Base-by-base conservation (phyloP, 2,797 vertebrate species). In the Acridotheres tristis region DNA sequence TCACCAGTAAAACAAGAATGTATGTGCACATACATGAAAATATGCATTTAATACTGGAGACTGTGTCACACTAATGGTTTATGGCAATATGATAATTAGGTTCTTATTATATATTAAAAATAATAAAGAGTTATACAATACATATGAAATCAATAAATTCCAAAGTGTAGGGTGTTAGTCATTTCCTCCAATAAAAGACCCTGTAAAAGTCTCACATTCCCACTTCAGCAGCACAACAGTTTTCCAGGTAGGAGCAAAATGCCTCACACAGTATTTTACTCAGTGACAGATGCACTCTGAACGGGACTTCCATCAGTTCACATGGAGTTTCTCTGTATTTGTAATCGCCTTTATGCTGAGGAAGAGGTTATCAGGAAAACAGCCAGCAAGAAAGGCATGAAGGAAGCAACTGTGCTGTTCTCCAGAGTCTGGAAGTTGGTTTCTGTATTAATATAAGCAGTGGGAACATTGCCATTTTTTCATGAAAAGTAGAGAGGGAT, bases 261-360 rank as follows among this genome's bases (percentile, higher is more conserved):
- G 32, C 45, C 68, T 57, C 1, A 1, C 16, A 10, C 13, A 68
- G 27, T 1, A 0, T 73, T 90, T 75, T 59, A 9, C n/a, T 48
- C 0, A 0, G 43, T 73, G 43, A 65, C 11, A 0, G 0, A 25
- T 8, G 59, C 5, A 3, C 36, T 85, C 58, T 1, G 2, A 77
- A 93, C 34, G n/a, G 30, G 21, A 59, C 27, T 69, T 78, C 20
- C 59, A 73, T 38, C 47, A 26, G 1, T 25, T 78, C 50, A 38
- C 12, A 4, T 4, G 11, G 23, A 63, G 13, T 58, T 88, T 57
- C 43, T 25, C 1, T 27, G 22, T 36, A 17, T 55, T 74, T 74
- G 27, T 30, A 43, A 36, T 75, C 74, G 68, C 54, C 65, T 61
- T 88, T n/a, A 32, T 16, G 29, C 26, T 50, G 51, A 86, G 55